Evolutionary conservation across 2,113 vertebrate genomes (phyloP).

Genomic region (Tylochromis polylepis): DNA sequence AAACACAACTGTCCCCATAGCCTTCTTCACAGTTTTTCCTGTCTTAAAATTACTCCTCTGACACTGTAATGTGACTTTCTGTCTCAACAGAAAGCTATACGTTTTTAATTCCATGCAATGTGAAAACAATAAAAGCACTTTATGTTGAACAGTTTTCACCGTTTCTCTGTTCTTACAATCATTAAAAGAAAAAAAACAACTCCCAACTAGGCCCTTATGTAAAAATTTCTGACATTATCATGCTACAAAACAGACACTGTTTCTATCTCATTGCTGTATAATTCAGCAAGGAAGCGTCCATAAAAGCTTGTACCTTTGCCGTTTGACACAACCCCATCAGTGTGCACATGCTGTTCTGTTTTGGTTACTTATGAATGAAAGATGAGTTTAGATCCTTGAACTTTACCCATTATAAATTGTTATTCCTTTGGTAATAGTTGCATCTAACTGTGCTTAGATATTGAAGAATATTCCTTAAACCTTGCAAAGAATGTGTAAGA

Average conservation of each 20-base stretch:
- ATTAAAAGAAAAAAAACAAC: not conserved
- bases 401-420: not conserved
- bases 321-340: not conserved
- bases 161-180: not conserved
- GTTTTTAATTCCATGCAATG: not conserved
- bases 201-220: not conserved
- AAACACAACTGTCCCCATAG: not conserved
- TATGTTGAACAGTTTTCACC: not conserved
- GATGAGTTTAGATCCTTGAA: not conserved
- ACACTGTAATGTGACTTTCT: not conserved
- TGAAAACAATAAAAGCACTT: not conserved
- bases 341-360: not conserved
- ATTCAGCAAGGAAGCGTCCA: not conserved
- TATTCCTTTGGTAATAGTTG: not conserved
- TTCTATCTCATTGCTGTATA: not conserved
- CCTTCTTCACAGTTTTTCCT: not conserved
- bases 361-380: not conserved
- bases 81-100: not conserved
- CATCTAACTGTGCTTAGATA: not conserved
- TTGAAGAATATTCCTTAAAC: not conserved
- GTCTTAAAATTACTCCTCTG: not conserved
- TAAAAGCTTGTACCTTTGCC: not conserved
- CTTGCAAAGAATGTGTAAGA: not conserved
- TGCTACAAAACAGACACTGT: not conserved
- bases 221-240: conserved; percentile 10